phyloP scores from a whole-genome alignment of 2,888 invertebrate species.

The Fragum sueziense region DNA sequence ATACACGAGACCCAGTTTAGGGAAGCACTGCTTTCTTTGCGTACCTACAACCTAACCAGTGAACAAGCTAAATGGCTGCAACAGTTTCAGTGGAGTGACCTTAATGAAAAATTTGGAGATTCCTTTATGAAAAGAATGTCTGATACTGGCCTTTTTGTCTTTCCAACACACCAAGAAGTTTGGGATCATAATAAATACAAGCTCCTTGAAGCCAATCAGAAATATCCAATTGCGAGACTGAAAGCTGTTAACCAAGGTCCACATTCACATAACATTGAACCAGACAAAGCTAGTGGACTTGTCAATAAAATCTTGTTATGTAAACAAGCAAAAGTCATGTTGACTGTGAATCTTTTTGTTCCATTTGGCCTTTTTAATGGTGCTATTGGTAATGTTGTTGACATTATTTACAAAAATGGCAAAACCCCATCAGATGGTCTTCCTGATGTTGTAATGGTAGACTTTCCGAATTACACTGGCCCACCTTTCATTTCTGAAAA shows the following conservation, averaged over 20 bases:
- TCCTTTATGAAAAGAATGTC: constrained; percentile 19
- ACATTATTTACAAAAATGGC: too few species aligned
- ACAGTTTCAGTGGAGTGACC: constrained; percentile 46
- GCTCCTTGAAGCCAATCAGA: not conserved
- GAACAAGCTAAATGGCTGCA: constrained; percentile 53
- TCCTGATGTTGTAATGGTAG: constrained; percentile 55
- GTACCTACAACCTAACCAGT: constrained; percentile 24
- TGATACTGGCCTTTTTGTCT: constrained; percentile 47
- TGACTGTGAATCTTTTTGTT: constrained; percentile 55
- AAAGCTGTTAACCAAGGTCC: constrained; percentile 25
- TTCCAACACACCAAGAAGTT: constrained; percentile 46
- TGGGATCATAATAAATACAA: constrained; percentile 49
- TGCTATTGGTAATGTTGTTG: constrained; percentile 44
- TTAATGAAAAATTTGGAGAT: constrained; percentile 20
- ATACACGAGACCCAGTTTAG: constrained; percentile 27
- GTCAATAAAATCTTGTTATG: constrained; percentile 13
- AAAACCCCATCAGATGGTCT: too few species aligned
- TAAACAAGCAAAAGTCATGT: constrained; percentile 45
- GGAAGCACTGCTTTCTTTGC: constrained; percentile 34
- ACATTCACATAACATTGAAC: constrained; percentile 15
- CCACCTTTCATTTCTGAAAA: constrained; percentile 51
- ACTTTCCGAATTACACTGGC: constrained; percentile 56
- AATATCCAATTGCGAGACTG: constrained; percentile 51
- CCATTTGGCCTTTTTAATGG: constrained; percentile 60
- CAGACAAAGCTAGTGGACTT: constrained; percentile 33